Evolutionary conservation across 2,797 vertebrate genomes (phyloP).

Genomic region (Furcifer pardalis): DNA sequence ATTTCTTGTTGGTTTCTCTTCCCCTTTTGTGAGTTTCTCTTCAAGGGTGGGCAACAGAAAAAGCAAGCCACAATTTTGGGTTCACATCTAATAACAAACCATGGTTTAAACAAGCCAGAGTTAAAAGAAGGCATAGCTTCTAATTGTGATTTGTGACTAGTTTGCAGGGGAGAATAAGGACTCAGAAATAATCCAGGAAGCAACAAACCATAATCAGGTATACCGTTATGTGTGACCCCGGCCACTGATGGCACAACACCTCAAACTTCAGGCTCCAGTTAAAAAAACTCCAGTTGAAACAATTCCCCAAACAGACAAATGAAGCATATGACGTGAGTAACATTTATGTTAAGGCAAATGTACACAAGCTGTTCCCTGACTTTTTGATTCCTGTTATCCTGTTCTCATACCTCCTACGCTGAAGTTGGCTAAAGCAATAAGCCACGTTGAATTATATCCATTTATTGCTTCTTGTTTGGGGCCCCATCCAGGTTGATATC

Average conservation of each 20-base stretch:
- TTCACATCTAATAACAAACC: not conserved
- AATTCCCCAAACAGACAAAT: not conserved
- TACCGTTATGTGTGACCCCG: not conserved
- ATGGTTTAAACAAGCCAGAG: not conserved
- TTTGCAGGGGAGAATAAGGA: no score
- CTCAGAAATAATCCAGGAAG: no score
- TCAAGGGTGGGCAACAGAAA: no score
- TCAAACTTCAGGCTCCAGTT: not conserved
- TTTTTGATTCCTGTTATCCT: slow-evolving; percentile 30
- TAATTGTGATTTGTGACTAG: not conserved
- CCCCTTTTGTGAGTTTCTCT: not conserved
- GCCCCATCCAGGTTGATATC: not conserved
- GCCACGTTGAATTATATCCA: not conserved
- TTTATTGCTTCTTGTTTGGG: not conserved
- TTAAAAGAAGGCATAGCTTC: not conserved
- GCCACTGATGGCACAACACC: not conserved
- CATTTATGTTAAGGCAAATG: slow-evolving; percentile 19
- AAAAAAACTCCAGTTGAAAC: not conserved
- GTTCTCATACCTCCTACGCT: slow-evolving; percentile 22
- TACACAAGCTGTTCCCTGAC: slow-evolving; percentile 40
- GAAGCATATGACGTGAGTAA: slow-evolving; percentile 13
- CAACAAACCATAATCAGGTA: not conserved
- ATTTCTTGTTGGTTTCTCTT: not conserved
- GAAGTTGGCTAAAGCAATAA: not conserved
- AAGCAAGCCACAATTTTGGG: no score